Evolutionary conservation across 2,113 vertebrate species (phyloP).

Genomic region (Octodon degus): DNA sequence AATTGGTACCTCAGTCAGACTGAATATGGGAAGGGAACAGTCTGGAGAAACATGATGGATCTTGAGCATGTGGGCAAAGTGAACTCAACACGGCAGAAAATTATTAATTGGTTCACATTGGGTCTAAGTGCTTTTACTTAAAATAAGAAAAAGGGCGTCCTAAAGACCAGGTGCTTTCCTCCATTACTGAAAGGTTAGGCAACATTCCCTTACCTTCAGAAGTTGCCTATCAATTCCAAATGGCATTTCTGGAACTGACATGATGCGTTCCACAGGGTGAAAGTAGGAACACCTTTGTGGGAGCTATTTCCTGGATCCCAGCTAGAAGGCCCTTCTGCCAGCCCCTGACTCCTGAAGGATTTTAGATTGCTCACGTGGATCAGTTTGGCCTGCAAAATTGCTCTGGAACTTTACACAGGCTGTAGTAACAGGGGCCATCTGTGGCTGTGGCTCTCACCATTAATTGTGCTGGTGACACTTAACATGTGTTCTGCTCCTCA

Average conservation of each 20-base stretch:
- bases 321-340: background rate
- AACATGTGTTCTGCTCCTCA: background rate
- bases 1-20: background rate
- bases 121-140: background rate
- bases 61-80: background rate
- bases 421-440: background rate
- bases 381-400: constrained; percentile 3
- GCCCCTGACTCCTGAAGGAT: background rate
- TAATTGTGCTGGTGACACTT: background rate
- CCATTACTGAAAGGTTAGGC: constrained; percentile 8
- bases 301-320: background rate
- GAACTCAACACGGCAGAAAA: background rate
- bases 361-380: background rate
- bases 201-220: background rate
- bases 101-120: background rate
- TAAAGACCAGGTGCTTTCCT: background rate
- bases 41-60: background rate
- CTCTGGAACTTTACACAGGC: background rate
- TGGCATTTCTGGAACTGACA: constrained; percentile 3
- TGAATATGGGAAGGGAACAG: background rate
- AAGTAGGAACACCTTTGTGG: background rate
- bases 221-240: background rate
- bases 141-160: background rate
- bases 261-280: background rate
- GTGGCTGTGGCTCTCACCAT: background rate